Base-by-base conservation (phyloP, 2,113 vertebrate species). In the Podarcis muralis region DNA sequence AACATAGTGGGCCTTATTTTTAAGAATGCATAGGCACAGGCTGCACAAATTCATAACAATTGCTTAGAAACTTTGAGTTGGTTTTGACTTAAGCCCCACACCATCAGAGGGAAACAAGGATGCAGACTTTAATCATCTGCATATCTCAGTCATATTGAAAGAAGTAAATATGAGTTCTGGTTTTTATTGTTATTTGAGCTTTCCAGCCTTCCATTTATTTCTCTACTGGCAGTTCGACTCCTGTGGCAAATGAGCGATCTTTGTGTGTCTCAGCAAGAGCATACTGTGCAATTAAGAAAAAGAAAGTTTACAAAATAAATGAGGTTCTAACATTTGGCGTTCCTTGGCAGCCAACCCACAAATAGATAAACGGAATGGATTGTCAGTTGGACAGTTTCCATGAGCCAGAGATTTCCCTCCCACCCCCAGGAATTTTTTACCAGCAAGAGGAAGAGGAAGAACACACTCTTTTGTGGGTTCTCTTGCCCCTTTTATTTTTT, bases 271-370 rank as follows among this genome's bases (percentile, higher is more conserved):
- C 89, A 90, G 89, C 93, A 88, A 88, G 88, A 92, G 94, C 89
- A 87, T 91, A 90, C 91, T 94, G 86, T 92, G 91, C 87, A 91
- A 94, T 94, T 92, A 85, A 92, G 92, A 94, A 94, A 90, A 93
- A 92, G 93, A 94, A 92, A 91, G 92, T 94, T 96, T 91, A 89
- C 80, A 93, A 74, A 86, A 35, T 87, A 93, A 93, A 88, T 81
- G 91, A 66, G 92, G 77, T 80, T 90, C 88, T 92, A 84, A 94
- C 65, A 86, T 90, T 93, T 93, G 6, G 66, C 79, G 89, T 93
- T 92, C 93, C 85, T 25, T 91, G 89, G 90, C 81, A 93, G 87
- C 84, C 85, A 89, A 93, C 82, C 81, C 87, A 92, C 84, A 93
- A 92, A 91, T 91, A 84, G 86, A 90, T 87, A 87, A 92, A 90